These are phyloP conservation scores for Chiroxiphia lanceolata DNA, from an alignment of 2,797 vertebrate species.

Conservation along the genomic window DNA sequence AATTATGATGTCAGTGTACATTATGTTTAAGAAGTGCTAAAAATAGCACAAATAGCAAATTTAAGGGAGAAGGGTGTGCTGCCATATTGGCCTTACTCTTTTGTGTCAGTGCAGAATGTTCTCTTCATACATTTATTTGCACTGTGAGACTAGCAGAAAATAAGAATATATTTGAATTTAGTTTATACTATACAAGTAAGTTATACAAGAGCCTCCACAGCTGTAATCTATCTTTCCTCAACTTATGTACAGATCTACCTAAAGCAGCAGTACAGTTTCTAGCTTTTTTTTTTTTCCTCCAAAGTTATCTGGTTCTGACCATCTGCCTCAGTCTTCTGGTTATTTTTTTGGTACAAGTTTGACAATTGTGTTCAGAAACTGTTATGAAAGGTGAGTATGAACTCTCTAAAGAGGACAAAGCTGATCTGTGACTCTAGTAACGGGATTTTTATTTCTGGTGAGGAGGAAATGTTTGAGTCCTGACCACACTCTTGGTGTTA, in stretches of 20 bases:
- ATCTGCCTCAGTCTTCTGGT: not conserved
- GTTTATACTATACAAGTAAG: not conserved
- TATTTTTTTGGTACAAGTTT: not conserved
- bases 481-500: not conserved
- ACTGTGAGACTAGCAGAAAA: not conserved
- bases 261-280: not conserved
- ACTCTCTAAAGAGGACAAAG: not conserved
- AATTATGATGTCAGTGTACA: not conserved
- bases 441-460: not conserved
- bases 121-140: not conserved
- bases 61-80: not conserved
- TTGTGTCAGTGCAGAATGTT: not conserved
- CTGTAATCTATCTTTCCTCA: not conserved
- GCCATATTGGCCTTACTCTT: not conserved
- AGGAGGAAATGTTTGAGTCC: not conserved
- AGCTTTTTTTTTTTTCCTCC: not conserved
- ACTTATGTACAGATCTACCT: not conserved
- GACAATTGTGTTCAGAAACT: accelerated
- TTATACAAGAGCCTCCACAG: not conserved
- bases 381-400: not conserved
- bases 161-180: not conserved
- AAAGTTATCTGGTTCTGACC: not conserved
- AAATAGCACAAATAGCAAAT: not conserved
- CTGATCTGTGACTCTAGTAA: not conserved
- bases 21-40: not conserved